Base-by-base conservation (phyloP, 2,888 invertebrate species). In the Perizoma flavofasciatum region DNA sequence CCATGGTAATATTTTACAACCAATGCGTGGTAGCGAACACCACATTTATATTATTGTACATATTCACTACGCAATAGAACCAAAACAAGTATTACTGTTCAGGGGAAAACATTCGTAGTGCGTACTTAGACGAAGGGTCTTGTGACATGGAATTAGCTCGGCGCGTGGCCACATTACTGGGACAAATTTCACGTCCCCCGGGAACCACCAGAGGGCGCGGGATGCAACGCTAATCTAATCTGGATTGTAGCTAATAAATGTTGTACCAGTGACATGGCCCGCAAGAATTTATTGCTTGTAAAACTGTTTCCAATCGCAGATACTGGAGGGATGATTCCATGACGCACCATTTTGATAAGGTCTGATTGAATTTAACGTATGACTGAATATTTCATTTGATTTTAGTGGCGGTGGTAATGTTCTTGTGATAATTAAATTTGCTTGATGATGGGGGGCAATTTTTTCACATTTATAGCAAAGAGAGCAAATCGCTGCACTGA, bases 181-280 rank as follows among this genome's bases (percentile, higher is more conserved):
- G 89, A 90, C 90, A 89, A 89, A 89, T 87, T 88, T 79, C 81
- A 74, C 72, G 83, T 87, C 88, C 86, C 86, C 63, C 67, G 88
- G 86, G 89, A 71, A 63, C 65, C 66, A 68, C 71, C 70, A 72
- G 73, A 72, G 68, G 70, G 51, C 58, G 59, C 77, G 86, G 85
- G 90, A 89, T 90, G 90, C 90, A 90, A 87, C 84, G 82, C 88
- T 90, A 89, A 92, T 91, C 91, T 91, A 91, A 92, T 92, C 90
- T 83, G 85, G 88, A 88, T 88, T 88, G 89, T 82, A 90, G 86
- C 89, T 91, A 91, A 92, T 92, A 92, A 92, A 92, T 92, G 90
- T 91, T 87, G 85, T 85, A 89, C 83, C 83, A 80, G 80, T 78
- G 85, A 84, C 85, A 81, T 83, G 80, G 83, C 83, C 81, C 81